Percentiles rank a stretch among this genome's conserved stretches.
These are phyloP conservation scores for Ochropacha duplaris DNA, from an alignment of 2,888 invertebrate species.

Conservation along the genomic window DNA sequence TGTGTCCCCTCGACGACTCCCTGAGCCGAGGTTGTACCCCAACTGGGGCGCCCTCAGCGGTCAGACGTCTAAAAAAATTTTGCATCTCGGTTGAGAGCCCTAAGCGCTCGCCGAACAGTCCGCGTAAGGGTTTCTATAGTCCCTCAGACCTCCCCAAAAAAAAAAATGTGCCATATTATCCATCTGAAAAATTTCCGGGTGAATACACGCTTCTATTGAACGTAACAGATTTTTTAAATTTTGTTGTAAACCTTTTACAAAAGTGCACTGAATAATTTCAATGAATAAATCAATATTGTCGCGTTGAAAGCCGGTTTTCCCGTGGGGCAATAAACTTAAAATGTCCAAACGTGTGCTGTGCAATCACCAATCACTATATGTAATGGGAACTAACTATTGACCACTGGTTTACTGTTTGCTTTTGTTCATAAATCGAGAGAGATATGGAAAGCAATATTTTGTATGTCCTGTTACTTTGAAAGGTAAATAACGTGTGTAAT, in stretches of 20 bases:
- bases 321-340: slow-evolving; percentile 46
- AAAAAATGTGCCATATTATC: too few species aligned
- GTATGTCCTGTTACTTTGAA: too few species aligned
- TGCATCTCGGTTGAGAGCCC: too few species aligned
- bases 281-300: slow-evolving; percentile 55
- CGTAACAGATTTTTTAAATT: background rate
- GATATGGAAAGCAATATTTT: background rate
- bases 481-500: too few species aligned
- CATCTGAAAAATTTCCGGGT: background rate
- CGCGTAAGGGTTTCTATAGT: too few species aligned
- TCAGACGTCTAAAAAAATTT: too few species aligned
- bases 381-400: slow-evolving; percentile 8
- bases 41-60: too few species aligned
- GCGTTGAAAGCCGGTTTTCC: slow-evolving; percentile 53
- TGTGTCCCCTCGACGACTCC: too few species aligned
- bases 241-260: background rate
- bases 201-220: background rate
- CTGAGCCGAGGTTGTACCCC: too few species aligned
- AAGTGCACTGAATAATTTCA: slow-evolving; percentile 21
- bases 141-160: too few species aligned
- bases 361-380: slow-evolving; percentile 18
- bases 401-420: background rate
- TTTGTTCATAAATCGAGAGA: background rate
- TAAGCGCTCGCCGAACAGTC: too few species aligned
- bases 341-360: slow-evolving; percentile 13